These are phyloP conservation scores for Leptoclinus maculatus DNA, from an alignment of 2,797 vertebrate genomes.

Conservation along the genomic window DNA sequence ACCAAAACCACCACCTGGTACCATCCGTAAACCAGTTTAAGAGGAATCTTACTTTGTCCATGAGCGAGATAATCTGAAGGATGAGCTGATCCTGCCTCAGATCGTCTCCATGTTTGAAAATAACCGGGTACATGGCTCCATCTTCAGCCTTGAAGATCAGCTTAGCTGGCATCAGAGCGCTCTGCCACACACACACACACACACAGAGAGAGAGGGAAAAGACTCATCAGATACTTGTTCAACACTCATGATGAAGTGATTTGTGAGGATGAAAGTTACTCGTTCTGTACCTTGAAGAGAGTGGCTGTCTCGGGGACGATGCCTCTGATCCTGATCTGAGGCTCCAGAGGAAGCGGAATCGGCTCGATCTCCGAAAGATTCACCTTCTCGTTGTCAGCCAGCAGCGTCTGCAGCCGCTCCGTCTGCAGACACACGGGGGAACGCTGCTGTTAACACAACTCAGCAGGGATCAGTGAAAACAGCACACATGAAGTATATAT, in stretches of 20 bases:
- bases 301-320: slow-evolving; percentile 97
- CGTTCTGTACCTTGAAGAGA: slow-evolving; percentile 91
- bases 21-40: not conserved
- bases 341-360: slow-evolving; percentile 96
- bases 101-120: slow-evolving; percentile 98
- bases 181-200: slow-evolving; percentile 78
- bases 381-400: slow-evolving; percentile 98
- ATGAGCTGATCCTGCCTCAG: slow-evolving; percentile 98
- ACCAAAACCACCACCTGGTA: not conserved
- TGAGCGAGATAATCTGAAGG: slow-evolving; percentile 98
- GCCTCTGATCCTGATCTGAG: slow-evolving; percentile 94
- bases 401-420: slow-evolving; percentile 92
- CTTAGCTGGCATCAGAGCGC: slow-evolving; percentile 98
- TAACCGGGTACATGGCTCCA: slow-evolving; percentile 95
- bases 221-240: not conserved
- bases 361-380: slow-evolving; percentile 96
- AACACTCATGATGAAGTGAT: not conserved
- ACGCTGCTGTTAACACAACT: slow-evolving; percentile 4
- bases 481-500: not conserved
- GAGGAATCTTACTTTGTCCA: slow-evolving; percentile 91
- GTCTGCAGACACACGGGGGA: slow-evolving; percentile 82
- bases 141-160: slow-evolving; percentile 97
- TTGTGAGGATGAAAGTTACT: not conserved
- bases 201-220: not conserved
- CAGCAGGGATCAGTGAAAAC: slow-evolving; percentile 5